Conservation (phyloP, 2,113 vertebrate genomes). For the Nothocercus julius region DNA sequence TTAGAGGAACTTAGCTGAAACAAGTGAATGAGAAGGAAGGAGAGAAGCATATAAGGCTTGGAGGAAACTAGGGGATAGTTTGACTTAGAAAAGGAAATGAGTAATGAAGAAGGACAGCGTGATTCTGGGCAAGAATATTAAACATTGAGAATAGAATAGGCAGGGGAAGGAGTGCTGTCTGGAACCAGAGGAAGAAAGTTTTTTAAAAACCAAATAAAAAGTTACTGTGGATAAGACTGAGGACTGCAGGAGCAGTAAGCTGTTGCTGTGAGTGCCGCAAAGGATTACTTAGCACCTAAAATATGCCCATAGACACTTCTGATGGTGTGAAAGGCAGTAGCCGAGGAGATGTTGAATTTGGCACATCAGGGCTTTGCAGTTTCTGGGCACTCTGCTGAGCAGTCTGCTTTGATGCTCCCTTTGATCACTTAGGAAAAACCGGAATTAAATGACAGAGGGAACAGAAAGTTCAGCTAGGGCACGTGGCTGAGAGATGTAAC, state of each 20-base stretch:
- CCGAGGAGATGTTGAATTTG: slow-evolving; percentile 12
- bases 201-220: neutral
- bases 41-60: neutral
- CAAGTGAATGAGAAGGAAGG: neutral
- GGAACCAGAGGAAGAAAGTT: neutral
- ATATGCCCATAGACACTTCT: neutral
- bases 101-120: neutral
- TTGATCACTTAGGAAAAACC: slow-evolving; percentile 13
- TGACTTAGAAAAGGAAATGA: neutral
- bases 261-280: neutral
- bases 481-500: slow-evolving; percentile 3
- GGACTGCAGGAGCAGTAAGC: neutral
- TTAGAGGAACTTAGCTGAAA: neutral
- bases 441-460: slow-evolving; percentile 35
- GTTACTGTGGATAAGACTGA: neutral
- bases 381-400: neutral
- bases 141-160: fast-evolving
- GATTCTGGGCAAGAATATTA: neutral
- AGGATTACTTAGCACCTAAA: neutral
- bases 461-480: slow-evolving; percentile 31
- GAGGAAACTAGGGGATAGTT: neutral
- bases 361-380: neutral
- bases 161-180: neutral
- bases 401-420: neutral
- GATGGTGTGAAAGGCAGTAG: neutral